A percentile compares a stretch with the other conserved stretches of the same genome.
Evolutionary conservation across 2,888 invertebrate species (phyloP).

Genomic region (Caenorhabditis angaria): DNA sequence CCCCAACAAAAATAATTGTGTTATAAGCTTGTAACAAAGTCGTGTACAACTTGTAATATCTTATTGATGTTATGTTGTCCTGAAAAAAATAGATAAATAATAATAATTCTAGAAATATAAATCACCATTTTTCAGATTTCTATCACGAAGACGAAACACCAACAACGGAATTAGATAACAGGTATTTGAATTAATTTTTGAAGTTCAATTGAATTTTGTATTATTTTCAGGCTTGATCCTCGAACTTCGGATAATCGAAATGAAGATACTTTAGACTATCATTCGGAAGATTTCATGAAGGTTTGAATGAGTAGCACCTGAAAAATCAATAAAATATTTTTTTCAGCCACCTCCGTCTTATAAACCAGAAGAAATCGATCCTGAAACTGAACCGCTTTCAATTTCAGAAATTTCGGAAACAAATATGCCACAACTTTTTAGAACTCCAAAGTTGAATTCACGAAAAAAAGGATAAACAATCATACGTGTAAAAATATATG

Average conservation of each 20-base stretch:
- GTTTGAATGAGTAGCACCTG: neutral
- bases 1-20: neutral
- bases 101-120: too few relatives aligned
- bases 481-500: constrained; percentile 34
- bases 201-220: too few relatives aligned
- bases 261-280: constrained; percentile 9
- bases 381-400: constrained; percentile 28
- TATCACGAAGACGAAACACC: too few relatives aligned
- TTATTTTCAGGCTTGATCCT: too few relatives aligned
- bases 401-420: constrained; percentile 43
- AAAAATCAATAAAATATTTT: neutral
- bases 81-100: too few relatives aligned
- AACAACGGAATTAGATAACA: too few relatives aligned
- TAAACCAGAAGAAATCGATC: neutral
- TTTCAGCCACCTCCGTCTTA: constrained; percentile 2
- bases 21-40: neutral
- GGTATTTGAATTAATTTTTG: neutral
- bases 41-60: neutral
- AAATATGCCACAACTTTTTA: constrained; percentile 27
- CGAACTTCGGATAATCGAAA: neutral
- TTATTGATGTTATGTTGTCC: too few relatives aligned
- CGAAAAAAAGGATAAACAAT: constrained; percentile 22
- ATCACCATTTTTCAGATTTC: neutral
- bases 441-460: constrained; percentile 14
- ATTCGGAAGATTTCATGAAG: neutral